Base-by-base conservation (phyloP, 1,140 invertebrate genomes). In the Druon quercuslanigerum region DNA sequence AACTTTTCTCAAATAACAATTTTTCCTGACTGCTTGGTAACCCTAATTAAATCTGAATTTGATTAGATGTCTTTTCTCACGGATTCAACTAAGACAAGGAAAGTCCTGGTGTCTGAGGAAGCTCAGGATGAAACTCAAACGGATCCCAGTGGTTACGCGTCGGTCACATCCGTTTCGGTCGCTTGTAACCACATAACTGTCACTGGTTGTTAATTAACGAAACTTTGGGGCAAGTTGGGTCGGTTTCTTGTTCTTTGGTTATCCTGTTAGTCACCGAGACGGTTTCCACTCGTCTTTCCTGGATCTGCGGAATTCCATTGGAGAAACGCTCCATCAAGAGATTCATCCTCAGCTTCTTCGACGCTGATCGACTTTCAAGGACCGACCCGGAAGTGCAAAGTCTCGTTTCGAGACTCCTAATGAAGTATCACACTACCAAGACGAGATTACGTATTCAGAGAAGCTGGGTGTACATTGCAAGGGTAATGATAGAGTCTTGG, bases 141-240 rank as follows among this genome's bases (percentile, higher is more conserved):
- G 72, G 54, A 76, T 54, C 66, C 76, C 79, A 76, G 78, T 75
- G 77, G 79, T 75, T 80, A 33, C 75, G 75, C 57, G 73, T 60
- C 40, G 19, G 51, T 60, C n/a, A 52, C 60, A 46, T 77, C 60
- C 74, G 20, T 79, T 79, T 71, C 51, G 75, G 66, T 77, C 76
- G 75, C 81, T 83, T 83, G 79, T 77, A 78, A 80, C 82, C 73
- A 72, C 75, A 83, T 72, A 60, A 71, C 82, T 71, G 82, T 76
- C 76, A 73, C 78, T 77, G 80, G 33, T 78, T 78, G 78, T 83
- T 83, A 83, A 83, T 83, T 83, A 83, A 81, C 76, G 70, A 80
- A 81, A 83, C 82, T 81, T 46, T 72, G 74, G 75, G 71, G 77
- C 79, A 79, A 82, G 80, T 80, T 75, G 80, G 73, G 78, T 80